phyloP scores from a whole-genome alignment of 2,113 vertebrate genomes.

The Zosterops hypoxanthus region DNA sequence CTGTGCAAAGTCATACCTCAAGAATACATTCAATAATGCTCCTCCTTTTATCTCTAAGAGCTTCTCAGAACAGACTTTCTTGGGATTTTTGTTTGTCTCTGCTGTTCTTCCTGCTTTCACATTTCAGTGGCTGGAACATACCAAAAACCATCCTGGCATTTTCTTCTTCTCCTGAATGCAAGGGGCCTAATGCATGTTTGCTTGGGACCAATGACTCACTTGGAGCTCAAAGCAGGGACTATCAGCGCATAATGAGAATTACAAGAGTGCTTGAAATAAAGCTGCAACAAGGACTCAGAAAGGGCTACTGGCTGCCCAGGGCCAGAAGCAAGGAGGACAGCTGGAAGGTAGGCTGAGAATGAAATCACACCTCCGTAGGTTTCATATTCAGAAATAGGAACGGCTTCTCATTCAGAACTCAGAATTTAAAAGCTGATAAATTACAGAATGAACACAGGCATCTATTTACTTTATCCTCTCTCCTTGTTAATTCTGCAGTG shows the following conservation, averaged over 20 bases:
- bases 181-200: background rate
- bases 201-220: background rate
- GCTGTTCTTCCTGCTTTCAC: background rate
- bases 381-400: background rate
- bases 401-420: background rate
- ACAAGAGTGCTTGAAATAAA: background rate
- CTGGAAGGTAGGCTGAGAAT: background rate
- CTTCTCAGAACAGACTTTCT: background rate
- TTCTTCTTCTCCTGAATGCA: background rate
- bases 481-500: background rate
- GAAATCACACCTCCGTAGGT: fast-evolving
- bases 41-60: background rate
- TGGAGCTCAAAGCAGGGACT: background rate
- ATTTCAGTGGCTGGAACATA: background rate
- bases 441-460: background rate
- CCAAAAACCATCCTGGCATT: background rate
- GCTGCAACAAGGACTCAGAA: background rate
- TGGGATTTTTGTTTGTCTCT: background rate
- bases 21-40: background rate
- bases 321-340: background rate
- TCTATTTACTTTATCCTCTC: background rate
- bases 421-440: background rate
- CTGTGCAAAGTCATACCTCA: background rate
- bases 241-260: background rate
- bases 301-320: background rate